Evolutionary conservation across 2,113 vertebrate genomes (phyloP).

Genomic region (Hydropotes inermis): DNA sequence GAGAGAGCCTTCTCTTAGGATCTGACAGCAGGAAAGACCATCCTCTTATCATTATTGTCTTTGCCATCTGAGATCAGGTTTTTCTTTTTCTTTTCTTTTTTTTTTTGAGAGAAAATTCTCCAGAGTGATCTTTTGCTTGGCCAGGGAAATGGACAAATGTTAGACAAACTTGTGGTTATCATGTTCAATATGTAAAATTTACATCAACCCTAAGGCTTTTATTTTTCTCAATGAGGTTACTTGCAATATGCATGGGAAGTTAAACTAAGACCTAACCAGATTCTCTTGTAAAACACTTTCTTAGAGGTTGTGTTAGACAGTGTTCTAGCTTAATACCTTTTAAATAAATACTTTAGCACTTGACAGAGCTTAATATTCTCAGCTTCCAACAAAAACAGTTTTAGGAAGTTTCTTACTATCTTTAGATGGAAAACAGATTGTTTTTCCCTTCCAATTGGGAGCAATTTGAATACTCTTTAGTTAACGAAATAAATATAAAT

Average conservation of each 20-base stretch:
- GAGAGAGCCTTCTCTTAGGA: background rate
- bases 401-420: background rate
- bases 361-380: conserved; percentile 25
- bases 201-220: background rate
- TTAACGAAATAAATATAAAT: conserved; percentile 17
- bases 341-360: conserved; percentile 1
- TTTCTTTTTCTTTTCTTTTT: background rate
- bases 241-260: background rate
- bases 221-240: background rate
- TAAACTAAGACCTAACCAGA: conserved; percentile 24
- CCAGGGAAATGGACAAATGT: background rate
- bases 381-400: background rate
- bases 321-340: background rate
- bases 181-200: background rate
- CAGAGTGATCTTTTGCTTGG: background rate
- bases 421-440: background rate
- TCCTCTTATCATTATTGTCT: background rate
- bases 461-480: background rate
- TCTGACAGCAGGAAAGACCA: background rate
- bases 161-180: background rate
- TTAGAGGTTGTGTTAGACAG: background rate
- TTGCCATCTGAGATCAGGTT: background rate
- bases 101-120: background rate
- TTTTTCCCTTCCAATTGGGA: background rate
- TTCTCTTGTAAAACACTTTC: background rate